Evolutionary conservation across 1,140 invertebrate genomes (phyloP), one percentile per base, ranked within the genome.

Genomic region (Diachasma alloeum): DNA sequence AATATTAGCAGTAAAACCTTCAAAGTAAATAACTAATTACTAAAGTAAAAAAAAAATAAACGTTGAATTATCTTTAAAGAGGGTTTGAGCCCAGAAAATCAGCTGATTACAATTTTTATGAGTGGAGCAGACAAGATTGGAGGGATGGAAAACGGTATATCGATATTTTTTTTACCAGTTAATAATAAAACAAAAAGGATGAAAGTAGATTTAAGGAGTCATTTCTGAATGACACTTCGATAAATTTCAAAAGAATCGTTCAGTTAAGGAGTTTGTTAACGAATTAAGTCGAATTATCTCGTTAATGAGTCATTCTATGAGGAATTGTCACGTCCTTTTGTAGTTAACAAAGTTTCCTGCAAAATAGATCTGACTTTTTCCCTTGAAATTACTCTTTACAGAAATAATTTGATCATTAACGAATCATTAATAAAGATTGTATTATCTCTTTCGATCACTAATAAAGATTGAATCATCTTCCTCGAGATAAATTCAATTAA

Each of bases 141-240:
- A 63, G 59, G 48, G 24, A 26, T 26, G 24, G 8, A 10, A 26
- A 26, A 63, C 59, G 59, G 19, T 63, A 63, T 26, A 63, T 53
- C 59, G 59, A 63, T 63, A 63, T 63, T 63, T 63, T 63, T 63
- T 63, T 63, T 63, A 63, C 59, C 19, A 63, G 24, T 26, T 63
- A 63, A 26, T 63, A 26, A 63, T 63, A 26, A 63, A 26, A 63
- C 11, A 63, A 63, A 63, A 63, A 26, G 24, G 4, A 63, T 19
- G 59, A 63, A 53, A 3, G 59, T 63, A 63, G 59, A 26, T 63
- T 63, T 63, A 63, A 63, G 48, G 9, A 53, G 24, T 59, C 19
- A 19, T 59, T 22, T 59, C 8, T 59, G 17, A 19, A 10, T 13
- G 48, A 56, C 17, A 9, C 10, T 26, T 63, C 9, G 9, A 63